These are phyloP conservation scores for Sturmia bella DNA, from an alignment of 2,888 invertebrate species.

Conservation along the genomic window DNA sequence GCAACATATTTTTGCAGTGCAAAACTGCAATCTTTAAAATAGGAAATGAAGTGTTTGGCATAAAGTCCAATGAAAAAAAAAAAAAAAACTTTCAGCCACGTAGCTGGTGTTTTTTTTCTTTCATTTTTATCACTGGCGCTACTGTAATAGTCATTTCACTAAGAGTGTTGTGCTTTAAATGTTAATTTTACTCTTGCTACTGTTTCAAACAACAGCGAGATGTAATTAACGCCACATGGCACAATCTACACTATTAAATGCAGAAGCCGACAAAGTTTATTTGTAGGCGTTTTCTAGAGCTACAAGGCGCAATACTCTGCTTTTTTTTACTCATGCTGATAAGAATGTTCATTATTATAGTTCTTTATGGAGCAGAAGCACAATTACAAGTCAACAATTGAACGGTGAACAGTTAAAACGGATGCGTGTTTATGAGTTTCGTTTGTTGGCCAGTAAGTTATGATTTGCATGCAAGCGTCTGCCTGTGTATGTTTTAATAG, in stretches of 20 bases:
- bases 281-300: conserved; percentile 44
- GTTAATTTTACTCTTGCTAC: neutral
- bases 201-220: conserved; percentile 36
- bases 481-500: neutral
- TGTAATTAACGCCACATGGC: conserved; percentile 64
- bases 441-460: conserved; percentile 34
- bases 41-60: conserved; percentile 21
- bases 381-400: conserved; percentile 5
- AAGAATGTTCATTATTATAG: conserved; percentile 33
- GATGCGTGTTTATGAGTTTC: conserved; percentile 46
- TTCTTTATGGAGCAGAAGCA: conserved; percentile 21
- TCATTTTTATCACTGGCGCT: too few species aligned
- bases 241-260: conserved; percentile 55
- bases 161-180: neutral
- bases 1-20: too few species aligned
- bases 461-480: conserved; percentile 11
- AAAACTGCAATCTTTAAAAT: too few species aligned
- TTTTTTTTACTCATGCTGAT: conserved; percentile 27
- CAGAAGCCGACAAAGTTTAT: conserved; percentile 34
- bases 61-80: neutral
- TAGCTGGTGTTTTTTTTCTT: conserved; percentile 26
- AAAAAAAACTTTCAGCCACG: conserved; percentile 3
- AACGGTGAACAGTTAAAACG: conserved; percentile 19
- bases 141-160: too few species aligned
- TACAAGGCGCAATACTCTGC: conserved; percentile 8